phyloP scores from a whole-genome alignment of 2,888 invertebrate species.

The Tyria jacobaeae region DNA sequence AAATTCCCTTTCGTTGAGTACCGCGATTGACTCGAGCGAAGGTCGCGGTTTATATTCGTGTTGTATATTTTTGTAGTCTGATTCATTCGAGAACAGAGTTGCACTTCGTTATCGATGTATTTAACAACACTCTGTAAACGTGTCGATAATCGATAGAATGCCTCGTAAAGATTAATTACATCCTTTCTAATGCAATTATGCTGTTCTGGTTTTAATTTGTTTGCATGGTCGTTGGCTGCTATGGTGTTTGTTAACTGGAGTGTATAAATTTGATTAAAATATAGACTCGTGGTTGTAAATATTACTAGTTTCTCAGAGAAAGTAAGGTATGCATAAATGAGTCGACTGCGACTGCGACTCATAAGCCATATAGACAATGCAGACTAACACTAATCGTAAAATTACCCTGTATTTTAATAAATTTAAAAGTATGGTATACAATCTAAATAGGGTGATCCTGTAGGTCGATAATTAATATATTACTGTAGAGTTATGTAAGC shows the following conservation, averaged over 20 bases:
- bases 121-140: slow-evolving; percentile 34
- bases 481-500: background rate
- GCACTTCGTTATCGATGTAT: slow-evolving; percentile 48
- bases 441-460: background rate
- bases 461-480: background rate
- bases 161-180: slow-evolving; percentile 36
- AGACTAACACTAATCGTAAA: background rate
- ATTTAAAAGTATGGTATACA: background rate
- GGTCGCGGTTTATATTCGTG: slow-evolving; percentile 71
- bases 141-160: slow-evolving; percentile 30
- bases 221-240: slow-evolving; percentile 4
- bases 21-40: slow-evolving; percentile 66
- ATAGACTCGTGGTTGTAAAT: background rate
- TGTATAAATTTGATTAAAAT: slow-evolving; percentile 1
- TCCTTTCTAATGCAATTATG: slow-evolving; percentile 45
- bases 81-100: slow-evolving; percentile 58
- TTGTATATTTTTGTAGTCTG: slow-evolving; percentile 61
- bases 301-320: background rate
- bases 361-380: background rate
- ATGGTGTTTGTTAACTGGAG: background rate
- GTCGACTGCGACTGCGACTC: background rate
- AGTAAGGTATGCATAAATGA: background rate
- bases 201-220: slow-evolving; percentile 26
- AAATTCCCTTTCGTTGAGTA: slow-evolving; percentile 47
- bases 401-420: background rate